These are phyloP conservation scores for Lepilemur septentrionalis DNA, from an alignment of 2,797 vertebrate genomes.

Conservation along the genomic window DNA sequence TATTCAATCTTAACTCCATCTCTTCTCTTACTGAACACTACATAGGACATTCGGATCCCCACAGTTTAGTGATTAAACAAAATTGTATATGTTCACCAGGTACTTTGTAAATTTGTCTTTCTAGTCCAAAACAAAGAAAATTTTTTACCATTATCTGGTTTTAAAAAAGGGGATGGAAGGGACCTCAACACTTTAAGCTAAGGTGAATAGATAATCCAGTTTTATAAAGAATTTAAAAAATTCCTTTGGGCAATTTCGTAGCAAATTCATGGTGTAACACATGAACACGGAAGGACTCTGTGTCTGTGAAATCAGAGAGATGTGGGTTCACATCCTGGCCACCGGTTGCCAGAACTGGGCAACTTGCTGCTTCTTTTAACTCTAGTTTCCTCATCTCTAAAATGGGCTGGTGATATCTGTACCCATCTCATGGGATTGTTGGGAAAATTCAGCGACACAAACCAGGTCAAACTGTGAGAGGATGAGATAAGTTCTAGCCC, in stretches of 20 bases:
- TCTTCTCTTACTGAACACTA: not conserved
- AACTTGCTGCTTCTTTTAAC: not conserved
- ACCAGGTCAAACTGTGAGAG: not conserved
- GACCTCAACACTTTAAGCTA: not conserved
- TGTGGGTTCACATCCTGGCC: not conserved
- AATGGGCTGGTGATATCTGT: not conserved
- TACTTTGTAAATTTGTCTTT: not conserved
- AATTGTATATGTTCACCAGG: not conserved
- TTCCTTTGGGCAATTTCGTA: not conserved
- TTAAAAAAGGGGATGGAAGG: not conserved
- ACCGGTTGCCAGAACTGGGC: not conserved
- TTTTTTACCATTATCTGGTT: not conserved
- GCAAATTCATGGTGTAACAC: not conserved
- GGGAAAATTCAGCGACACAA: not conserved
- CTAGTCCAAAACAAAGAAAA: not conserved
- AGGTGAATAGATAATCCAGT: not conserved
- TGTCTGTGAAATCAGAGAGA: not conserved
- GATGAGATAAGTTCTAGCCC: accelerated
- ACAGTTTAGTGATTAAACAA: not conserved
- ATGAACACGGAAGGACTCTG: not conserved
- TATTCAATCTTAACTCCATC: not conserved
- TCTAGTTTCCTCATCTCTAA: not conserved
- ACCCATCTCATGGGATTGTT: not conserved
- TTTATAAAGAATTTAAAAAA: not conserved
- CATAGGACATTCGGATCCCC: not conserved